phyloP scores from a whole-genome alignment of 2,888 invertebrate species.

The Psylliodes chrysocephalus region DNA sequence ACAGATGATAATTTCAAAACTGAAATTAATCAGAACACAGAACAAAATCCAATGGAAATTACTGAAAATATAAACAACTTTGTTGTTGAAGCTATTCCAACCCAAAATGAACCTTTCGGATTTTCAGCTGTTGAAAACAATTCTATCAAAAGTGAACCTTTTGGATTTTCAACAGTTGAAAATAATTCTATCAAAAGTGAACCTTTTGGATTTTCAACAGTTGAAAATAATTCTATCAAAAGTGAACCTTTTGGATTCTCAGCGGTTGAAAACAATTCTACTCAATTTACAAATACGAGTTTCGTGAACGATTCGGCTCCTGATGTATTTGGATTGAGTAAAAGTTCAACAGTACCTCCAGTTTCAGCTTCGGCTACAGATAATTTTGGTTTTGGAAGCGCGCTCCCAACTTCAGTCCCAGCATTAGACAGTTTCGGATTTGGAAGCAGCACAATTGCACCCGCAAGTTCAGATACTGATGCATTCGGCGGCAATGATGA shows the following conservation, averaged over 20 bases:
- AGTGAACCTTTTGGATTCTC: constrained; percentile 12
- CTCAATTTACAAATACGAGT: not conserved
- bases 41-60: constrained; percentile 40
- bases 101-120: constrained; percentile 11
- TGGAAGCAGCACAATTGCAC: not conserved
- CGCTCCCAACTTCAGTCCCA: not conserved
- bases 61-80: constrained; percentile 33
- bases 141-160: constrained; percentile 2
- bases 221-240: not conserved
- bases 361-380: not conserved
- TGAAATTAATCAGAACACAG: constrained; percentile 34
- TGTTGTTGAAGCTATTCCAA: not conserved
- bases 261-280: not conserved
- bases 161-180: constrained; percentile 3
- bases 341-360: not conserved
- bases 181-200: not conserved
- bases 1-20: constrained; percentile 44
- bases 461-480: not conserved
- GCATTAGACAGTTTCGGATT: constrained; percentile 1
- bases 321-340: constrained; percentile 11
- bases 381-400: not conserved
- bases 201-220: constrained; percentile 3
- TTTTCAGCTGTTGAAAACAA: not conserved
- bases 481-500: constrained; percentile 64
- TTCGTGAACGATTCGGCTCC: not conserved